Base-by-base conservation (phyloP, 2,113 vertebrate genomes). In the Saguinus imperator region DNA sequence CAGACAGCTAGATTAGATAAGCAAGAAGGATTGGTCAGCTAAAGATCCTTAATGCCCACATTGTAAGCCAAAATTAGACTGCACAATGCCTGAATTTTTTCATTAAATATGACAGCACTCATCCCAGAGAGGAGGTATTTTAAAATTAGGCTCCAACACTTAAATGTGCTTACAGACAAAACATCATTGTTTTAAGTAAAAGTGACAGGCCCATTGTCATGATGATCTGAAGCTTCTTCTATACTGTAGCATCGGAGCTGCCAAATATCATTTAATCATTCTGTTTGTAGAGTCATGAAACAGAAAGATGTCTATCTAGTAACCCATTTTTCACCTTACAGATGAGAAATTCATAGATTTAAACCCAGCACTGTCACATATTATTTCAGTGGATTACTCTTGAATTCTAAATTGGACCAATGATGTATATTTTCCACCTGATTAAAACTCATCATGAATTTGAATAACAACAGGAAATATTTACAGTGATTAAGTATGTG, bases 381-480 rank as follows among this genome's bases (percentile, higher is more conserved):
- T 76, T 58, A 96, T 92, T 92, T 58, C 76, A 11, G 76, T 58
- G 25, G 48, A 90, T 97, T 97, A 95, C 57, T 93, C 96, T 64
- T 76, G 29, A 97, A 91, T 95, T 89, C 82, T 87, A 95, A 96
- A 97, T 90, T 95, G 81, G 52, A 86, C 79, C 93, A 98, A 97
- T 98, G 97, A 97, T 76, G 73, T 64, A 89, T 83, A 82, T 91
- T 97, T 97, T 97, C 87, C n/a, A 86, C 57, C 88, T 97, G 92
- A 94, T 98, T 98, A 97, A 96, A 96, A 98, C 98, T 97, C 97
- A 97, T 85, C 85, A 93, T 48, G 76, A 96, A 96, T 97, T 87
- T 52, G 3, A 96, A 94, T 97, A 93, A 96, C 85, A 97, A 94
- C 16, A 80, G 70, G 85, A 96, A 97, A 97, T 93, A 91, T 97